Percentiles rank a stretch among this genome's conserved stretches.
These are phyloP conservation scores for Chunga burmeisteri DNA, from an alignment of 2,113 vertebrate genomes.

Conservation along the genomic window DNA sequence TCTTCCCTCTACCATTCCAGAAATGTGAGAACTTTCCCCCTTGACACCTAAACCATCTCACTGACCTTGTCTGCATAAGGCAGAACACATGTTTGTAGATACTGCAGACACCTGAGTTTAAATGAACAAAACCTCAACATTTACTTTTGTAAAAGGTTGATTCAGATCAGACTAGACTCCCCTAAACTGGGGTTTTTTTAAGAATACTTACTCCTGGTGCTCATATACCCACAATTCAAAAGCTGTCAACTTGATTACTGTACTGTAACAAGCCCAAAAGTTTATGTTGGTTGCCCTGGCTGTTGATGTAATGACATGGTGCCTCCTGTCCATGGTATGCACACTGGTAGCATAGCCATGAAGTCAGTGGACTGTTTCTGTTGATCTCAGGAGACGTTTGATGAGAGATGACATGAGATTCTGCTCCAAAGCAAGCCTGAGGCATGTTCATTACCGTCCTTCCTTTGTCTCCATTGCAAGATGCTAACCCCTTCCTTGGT, in stretches of 20 bases:
- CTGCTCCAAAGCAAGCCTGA: background rate
- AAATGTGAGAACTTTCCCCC: slow-evolving; percentile 7
- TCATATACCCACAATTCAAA: background rate
- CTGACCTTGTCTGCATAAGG: slow-evolving; percentile 2
- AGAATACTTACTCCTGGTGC: background rate
- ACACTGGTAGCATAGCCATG: background rate
- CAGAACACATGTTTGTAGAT: background rate
- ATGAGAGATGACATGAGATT: background rate
- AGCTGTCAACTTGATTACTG: background rate
- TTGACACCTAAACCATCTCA: slow-evolving; percentile 19
- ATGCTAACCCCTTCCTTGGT: background rate
- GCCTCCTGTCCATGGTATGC: background rate
- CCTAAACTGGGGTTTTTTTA: background rate
- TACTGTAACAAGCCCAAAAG: background rate
- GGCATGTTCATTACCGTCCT: background rate
- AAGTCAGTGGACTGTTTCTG: background rate
- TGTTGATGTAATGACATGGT: background rate
- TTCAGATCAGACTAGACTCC: background rate
- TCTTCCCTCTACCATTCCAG: slow-evolving; percentile 26
- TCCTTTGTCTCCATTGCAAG: background rate
- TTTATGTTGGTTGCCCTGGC: background rate
- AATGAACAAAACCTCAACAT: background rate
- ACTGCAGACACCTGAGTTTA: background rate
- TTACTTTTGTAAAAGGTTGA: background rate
- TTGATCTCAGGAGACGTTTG: background rate